Conservation (phyloP, 2,113 vertebrate genomes). For the Hyperoodon ampullatus region DNA sequence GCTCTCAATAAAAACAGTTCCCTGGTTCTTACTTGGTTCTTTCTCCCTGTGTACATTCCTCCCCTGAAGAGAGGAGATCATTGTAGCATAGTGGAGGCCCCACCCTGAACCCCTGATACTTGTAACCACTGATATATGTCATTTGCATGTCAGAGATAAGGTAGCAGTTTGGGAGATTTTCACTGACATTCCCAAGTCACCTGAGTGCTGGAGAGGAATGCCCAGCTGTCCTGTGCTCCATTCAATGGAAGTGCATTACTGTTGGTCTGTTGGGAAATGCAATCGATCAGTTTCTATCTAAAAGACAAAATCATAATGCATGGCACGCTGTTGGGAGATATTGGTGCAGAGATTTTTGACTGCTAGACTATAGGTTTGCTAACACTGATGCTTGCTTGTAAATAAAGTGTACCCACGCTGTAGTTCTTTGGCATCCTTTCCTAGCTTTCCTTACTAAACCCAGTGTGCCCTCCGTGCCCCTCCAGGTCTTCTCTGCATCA, state of each 20-base stretch:
- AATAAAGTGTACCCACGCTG: not conserved
- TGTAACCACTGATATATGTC: not conserved
- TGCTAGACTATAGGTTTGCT: not conserved
- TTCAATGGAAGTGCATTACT: too few relatives aligned
- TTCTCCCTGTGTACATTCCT: not conserved
- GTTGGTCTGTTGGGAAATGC: not conserved
- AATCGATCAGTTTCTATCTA: not conserved
- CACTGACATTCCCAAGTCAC: not conserved
- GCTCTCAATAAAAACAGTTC: not conserved
- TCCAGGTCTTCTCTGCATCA: not conserved
- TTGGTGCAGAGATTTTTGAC: not conserved
- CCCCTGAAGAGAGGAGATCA: not conserved
- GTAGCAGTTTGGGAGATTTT: not conserved
- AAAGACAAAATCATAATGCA: not conserved
- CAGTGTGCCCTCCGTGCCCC: rapidly evolving
- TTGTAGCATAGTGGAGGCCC: not conserved
- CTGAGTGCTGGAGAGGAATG: not conserved
- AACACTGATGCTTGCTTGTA: not conserved
- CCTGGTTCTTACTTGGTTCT: not conserved
- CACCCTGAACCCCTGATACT: not conserved
- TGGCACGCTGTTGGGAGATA: not conserved
- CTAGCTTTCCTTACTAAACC: not conserved
- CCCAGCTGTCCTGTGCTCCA: not conserved
- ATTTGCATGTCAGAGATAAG: not conserved
- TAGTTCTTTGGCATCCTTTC: not conserved